These are phyloP conservation scores for Contarinia nasturtii DNA, from an alignment of 1,140 invertebrate species.

Conservation along the genomic window DNA sequence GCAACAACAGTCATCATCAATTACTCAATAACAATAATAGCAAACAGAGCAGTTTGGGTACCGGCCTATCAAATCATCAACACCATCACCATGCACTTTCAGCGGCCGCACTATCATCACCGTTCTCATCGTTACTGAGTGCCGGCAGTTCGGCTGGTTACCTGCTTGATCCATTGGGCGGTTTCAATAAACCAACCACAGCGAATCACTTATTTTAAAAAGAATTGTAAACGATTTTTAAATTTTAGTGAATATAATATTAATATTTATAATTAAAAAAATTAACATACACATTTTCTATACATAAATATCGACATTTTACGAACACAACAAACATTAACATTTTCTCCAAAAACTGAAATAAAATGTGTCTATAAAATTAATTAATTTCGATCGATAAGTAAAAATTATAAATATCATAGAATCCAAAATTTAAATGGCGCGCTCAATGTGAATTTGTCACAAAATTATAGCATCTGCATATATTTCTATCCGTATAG, in stretches of 20 bases:
- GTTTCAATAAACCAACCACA: conserved; percentile 2
- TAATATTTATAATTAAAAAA: no score
- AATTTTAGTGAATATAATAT: no score
- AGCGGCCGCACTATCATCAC: conserved; percentile 18
- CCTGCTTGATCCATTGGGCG: conserved; percentile 3
- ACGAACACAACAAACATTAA: no score
- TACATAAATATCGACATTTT: no score
- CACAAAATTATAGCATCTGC: neutral
- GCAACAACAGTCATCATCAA: neutral
- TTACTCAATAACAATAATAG: neutral
- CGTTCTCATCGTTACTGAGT: conserved; percentile 21
- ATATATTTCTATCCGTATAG: neutral
- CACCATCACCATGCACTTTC: conserved; percentile 18
- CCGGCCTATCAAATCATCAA: conserved; percentile 8
- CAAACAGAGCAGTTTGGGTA: neutral
- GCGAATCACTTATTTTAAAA: conserved; percentile 5
- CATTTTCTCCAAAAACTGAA: no score
- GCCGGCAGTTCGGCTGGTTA: conserved; percentile 15
- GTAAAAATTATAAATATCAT: neutral
- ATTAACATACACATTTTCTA: no score
- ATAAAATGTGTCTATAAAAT: conserved; percentile 4
- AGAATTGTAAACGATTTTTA: no score
- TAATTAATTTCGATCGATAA: no score
- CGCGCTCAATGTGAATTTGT: neutral
- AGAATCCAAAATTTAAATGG: no score